These are phyloP conservation scores for Propithecus deckenii DNA, from an alignment of 2,797 vertebrate genomes.

Conservation along the genomic window DNA sequence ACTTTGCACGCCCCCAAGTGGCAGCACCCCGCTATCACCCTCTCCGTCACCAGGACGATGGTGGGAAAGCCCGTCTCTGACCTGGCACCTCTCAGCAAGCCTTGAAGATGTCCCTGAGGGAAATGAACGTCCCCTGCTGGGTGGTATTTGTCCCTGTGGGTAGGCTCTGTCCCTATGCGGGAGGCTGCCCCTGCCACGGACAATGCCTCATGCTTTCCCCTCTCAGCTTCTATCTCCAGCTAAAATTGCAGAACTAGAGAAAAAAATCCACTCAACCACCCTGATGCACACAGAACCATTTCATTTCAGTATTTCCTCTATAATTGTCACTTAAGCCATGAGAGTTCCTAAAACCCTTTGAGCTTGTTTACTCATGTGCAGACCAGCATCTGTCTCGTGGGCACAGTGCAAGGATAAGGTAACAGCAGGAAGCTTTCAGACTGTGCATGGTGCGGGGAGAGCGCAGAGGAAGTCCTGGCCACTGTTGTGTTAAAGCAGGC, in stretches of 20 bases:
- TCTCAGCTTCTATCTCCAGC: not conserved
- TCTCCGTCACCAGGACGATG: not conserved
- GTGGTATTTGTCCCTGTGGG: not conserved
- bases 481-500: fast-evolving
- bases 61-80: not conserved
- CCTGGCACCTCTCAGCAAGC: not conserved
- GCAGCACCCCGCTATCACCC: not conserved
- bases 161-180: not conserved
- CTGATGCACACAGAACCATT: not conserved
- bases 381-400: no score
- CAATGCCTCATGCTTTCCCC: not conserved
- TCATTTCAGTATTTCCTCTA: not conserved
- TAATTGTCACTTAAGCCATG: not conserved
- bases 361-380: not conserved
- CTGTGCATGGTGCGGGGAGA: fast-evolving
- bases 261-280: not conserved
- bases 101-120: not conserved
- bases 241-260: not conserved
- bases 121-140: not conserved
- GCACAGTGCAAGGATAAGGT: fast-evolving
- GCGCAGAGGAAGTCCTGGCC: no score
- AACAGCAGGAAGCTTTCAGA: fast-evolving
- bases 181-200: not conserved
- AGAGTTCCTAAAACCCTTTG: not conserved
- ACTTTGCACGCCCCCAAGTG: not conserved